Base-by-base conservation (phyloP, 2,797 vertebrate species). In the Sus cebifrons region DNA sequence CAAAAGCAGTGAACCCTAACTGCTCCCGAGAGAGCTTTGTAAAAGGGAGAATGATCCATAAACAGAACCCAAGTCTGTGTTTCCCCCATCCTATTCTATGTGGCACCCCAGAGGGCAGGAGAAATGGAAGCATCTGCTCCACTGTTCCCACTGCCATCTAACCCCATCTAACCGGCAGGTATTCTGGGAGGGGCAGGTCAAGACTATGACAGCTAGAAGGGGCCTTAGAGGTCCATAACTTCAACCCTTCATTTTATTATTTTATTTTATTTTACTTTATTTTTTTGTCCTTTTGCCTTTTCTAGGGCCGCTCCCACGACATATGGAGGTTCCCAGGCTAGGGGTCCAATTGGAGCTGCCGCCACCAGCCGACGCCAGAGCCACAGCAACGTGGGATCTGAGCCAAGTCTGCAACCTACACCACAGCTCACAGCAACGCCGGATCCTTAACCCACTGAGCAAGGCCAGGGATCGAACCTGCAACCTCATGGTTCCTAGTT, bases 31-130 rank as follows among this genome's bases (percentile, higher is more conserved):
- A 95, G 60, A 95, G 60, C 85, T 29, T 87, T 73, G 8, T 44
- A 81, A 96, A 90, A 91, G 52, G 71, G 81, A 77, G 29, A 95
- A 49, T 16, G 14, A 7, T 68, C 84, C 94, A 73, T 81, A 95
- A 93, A 95, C 84, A 96, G 95, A 97, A 70, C 25, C 36, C 54
- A 93, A 78, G 32, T 17, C 87, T 56, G 1, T 21, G 56, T 75
- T 93, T 75, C 58, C 18, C 75, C 36, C 85, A 54, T 58, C 74
- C 56, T 79, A 44, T 67, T 75, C 86, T 89, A 75, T 58, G 32
- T 86, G 56, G 73, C 36, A 83, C 23, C 27, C 58, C 36, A 67
- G 2, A 91, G 56, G 18, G 49, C 27, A 70, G 87, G n/a, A 96
- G 54, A 91, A 96, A 97, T 16, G 0, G 7, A 93, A 94, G 77